Percentiles rank a stretch among this genome's conserved stretches.
These are phyloP conservation scores for Choloepus hoffmanni DNA, from an alignment of 2,113 vertebrate species.

Conservation along the genomic window DNA sequence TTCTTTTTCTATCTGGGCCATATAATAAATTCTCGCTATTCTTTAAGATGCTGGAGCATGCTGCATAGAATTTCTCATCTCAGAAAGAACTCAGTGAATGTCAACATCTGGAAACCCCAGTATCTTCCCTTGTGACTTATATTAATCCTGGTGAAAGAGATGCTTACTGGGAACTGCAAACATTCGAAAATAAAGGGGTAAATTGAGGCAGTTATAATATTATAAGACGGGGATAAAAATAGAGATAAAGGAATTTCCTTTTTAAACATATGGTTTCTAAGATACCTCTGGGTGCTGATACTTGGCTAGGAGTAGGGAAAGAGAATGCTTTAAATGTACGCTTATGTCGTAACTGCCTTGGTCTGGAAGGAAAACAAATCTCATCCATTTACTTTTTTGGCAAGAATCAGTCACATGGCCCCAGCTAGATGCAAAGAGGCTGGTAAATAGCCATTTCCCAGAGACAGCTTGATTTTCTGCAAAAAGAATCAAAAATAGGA, in stretches of 20 bases:
- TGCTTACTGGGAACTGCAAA: neutral
- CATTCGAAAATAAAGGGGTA: neutral
- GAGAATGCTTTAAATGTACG: neutral
- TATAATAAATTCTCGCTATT: neutral
- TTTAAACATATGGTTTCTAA: neutral
- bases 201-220: neutral
- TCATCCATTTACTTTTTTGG: neutral
- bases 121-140: neutral
- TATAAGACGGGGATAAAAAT: neutral
- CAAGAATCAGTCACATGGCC: neutral
- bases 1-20: neutral
- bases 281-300: neutral
- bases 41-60: neutral
- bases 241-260: neutral
- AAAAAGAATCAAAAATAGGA: neutral
- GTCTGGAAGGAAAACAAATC: neutral
- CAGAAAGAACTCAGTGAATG: neutral
- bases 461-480: neutral
- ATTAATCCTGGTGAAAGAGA: neutral
- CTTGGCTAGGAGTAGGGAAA: neutral
- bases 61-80: neutral
- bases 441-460: neutral
- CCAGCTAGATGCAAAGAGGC: neutral
- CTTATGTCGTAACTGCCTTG: neutral
- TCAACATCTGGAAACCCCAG: neutral